Evolutionary conservation across 1,140 invertebrate genomes (phyloP), one percentile per base, ranked within the genome.

Genomic region (Panonychus citri): DNA sequence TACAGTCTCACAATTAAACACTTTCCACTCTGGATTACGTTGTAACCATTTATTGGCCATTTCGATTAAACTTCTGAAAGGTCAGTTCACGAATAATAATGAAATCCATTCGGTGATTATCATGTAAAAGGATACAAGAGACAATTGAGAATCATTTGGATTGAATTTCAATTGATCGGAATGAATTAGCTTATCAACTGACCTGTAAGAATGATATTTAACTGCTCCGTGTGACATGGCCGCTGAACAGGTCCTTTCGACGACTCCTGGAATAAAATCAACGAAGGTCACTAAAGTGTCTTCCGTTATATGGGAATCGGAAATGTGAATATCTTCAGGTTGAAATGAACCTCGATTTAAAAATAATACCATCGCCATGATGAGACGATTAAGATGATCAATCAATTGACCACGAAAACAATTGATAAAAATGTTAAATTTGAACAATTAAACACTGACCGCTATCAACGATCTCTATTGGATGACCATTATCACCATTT

Each of bases 1-100:
- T 3, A 59, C 55, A 48, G 58, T 61, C 57, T 61, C 60, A 50
- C 60, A 60, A 53, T 55, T 61, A 12, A 60, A 17, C 8, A 60
- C 58, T 55, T 49, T 34, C 60, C 60, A 61, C 7, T 55, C 26
- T 3, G 27, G 25, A 57, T 61, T 48, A 2, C 43, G 19, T 37
- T 57, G 50, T 3, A 61, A 46, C 60, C 60, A 61, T 37, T 39
- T n/a, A 37, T 61, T 61, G 15, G 60, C 60, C 25, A 50, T 48
- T 8, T 61, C 58, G 12, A 61, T 48, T 27, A 61, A 46, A 15
- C 24, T 21, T 50, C 55, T 59, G 19, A 55, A 48, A 48, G 7
- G 4, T 17, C 10, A 10, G 13, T 25, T 7, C 12, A 50, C 26
- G 24, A 28, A 50, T 24, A 25, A 50, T 7, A 19, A 7, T 24